Evolutionary conservation across 2,797 vertebrate species (phyloP).

Genomic region (Anas georgica): DNA sequence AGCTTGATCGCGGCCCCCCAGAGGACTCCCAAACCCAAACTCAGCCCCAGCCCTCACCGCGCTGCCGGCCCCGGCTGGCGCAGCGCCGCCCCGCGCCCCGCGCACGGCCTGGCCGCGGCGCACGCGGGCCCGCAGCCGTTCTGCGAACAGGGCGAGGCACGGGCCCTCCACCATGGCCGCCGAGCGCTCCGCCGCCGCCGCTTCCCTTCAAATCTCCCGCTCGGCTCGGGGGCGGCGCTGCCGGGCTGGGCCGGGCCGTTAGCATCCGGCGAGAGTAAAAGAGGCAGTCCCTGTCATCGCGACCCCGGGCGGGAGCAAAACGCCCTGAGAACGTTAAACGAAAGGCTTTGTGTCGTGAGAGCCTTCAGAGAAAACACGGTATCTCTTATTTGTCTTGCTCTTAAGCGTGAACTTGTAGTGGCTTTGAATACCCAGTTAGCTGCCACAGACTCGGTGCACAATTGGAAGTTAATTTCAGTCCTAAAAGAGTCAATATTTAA

Average conservation of each 20-base stretch:
- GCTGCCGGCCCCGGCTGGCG: neutral
- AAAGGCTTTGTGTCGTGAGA: neutral
- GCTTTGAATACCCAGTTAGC: accelerated
- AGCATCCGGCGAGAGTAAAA: accelerated
- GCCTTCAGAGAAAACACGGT: neutral
- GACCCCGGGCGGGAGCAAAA: neutral
- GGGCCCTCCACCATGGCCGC: slow-evolving; percentile 90
- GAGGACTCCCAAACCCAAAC: no score
- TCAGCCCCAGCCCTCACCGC: neutral
- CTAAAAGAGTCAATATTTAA: neutral
- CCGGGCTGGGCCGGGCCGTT: neutral
- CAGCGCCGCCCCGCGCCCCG: slow-evolving; percentile 60
- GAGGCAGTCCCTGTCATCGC: no score
- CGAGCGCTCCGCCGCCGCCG: accelerated
- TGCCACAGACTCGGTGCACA: accelerated
- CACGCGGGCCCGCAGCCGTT: slow-evolving; percentile 83
- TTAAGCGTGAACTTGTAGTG: accelerated
- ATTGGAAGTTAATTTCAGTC: neutral
- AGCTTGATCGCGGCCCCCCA: no score
- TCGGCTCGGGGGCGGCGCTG: neutral
- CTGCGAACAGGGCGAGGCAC: slow-evolving; percentile 85
- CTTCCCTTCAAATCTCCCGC: slow-evolving; percentile 39
- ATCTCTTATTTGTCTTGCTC: accelerated
- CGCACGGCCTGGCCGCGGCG: slow-evolving; percentile 81
- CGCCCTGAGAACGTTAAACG: neutral